phyloP scores from a whole-genome alignment of 2,797 vertebrate species.

The Gallinago nigripennis region DNA sequence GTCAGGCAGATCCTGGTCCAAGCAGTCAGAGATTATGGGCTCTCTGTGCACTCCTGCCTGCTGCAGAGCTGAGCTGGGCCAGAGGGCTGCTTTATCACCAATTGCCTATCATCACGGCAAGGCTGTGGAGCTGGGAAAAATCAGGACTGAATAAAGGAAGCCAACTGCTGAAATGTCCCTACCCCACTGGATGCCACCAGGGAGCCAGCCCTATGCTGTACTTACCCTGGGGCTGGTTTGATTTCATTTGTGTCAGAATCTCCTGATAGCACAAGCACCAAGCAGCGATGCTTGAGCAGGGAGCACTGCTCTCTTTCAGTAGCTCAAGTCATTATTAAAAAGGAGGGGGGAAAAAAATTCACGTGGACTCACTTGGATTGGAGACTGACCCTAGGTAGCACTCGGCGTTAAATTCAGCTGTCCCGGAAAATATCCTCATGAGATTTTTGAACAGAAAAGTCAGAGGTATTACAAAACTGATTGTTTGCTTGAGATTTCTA shows the following conservation, averaged over 20 bases:
- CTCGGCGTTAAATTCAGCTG: neutral
- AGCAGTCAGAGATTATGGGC: neutral
- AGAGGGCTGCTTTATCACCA: neutral
- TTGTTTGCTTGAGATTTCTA: constrained; percentile 11
- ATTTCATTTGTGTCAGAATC: neutral
- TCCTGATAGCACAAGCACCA: neutral
- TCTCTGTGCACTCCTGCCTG: neutral
- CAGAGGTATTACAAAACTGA: neutral
- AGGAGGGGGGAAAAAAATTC: neutral
- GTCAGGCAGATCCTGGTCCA: neutral
- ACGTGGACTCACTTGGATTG: neutral
- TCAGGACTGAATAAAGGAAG: neutral
- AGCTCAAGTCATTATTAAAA: neutral
- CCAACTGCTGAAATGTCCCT: neutral
- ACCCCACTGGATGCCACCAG: fast-evolving
- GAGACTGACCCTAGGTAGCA: neutral
- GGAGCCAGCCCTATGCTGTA: neutral
- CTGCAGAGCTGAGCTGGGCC: neutral
- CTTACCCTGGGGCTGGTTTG: neutral
- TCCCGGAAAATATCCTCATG: neutral
- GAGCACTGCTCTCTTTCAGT: neutral
- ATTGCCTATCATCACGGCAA: fast-evolving
- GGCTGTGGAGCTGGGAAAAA: neutral
- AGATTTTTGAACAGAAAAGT: constrained; percentile 8
- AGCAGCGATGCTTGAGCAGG: neutral